phyloP scores from a whole-genome alignment of 2,888 invertebrate species.

The Aspidapion aeneum region DNA sequence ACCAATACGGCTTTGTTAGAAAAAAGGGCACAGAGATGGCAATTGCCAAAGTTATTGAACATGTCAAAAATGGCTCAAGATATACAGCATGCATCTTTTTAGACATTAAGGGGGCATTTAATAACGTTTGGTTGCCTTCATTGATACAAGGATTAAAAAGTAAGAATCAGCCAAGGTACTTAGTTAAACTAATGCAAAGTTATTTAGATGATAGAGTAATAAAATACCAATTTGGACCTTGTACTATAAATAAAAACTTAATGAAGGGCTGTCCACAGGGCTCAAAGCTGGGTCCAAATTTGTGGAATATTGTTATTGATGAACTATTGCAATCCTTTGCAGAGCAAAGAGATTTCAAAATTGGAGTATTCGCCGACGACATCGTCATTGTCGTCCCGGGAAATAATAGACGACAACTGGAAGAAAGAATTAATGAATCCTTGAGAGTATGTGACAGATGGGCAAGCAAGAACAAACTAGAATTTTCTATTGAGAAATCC shows the following conservation, averaged over 20 bases:
- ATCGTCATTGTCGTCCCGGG: not conserved
- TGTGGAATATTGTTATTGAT: not conserved
- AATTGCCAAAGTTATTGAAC: not conserved
- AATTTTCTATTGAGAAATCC: not conserved
- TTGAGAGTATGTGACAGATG: not conserved
- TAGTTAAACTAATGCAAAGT: slow-evolving; percentile 4
- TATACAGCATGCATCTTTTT: slow-evolving; percentile 7
- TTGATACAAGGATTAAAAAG: not conserved
- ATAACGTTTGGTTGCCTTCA: slow-evolving; percentile 15
- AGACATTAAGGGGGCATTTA: slow-evolving; percentile 14
- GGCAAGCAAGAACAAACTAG: not conserved
- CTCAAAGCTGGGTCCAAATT: not conserved
- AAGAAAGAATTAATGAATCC: not conserved
- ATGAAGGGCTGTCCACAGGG: slow-evolving; percentile 4
- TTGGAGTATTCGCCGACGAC: slow-evolving; percentile 1
- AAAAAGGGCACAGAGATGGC: not conserved
- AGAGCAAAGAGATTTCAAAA: not conserved
- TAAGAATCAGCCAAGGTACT: not conserved
- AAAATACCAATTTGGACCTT: not conserved
- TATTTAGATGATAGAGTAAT: slow-evolving; percentile 6
- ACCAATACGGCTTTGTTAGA: not conserved
- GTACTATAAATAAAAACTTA: not conserved
- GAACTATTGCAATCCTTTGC: not conserved
- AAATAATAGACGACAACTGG: not conserved
- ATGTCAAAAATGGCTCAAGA: not conserved